Conservation (phyloP, 2,888 invertebrate species). For the Schizaphis graminum region DNA sequence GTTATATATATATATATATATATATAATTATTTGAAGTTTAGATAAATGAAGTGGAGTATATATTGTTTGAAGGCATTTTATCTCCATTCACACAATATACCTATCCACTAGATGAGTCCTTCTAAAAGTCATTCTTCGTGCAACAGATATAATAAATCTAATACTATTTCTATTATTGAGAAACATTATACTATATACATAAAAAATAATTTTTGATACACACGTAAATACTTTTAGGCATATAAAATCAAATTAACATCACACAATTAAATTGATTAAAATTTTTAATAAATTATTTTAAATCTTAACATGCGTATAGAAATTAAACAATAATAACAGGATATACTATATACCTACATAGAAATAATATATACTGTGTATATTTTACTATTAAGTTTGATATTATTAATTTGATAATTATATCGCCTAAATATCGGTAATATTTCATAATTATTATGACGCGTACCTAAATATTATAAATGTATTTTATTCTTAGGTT, state of each 20-base stretch:
- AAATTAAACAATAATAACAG: neutral
- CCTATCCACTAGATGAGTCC: neutral
- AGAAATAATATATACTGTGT: neutral
- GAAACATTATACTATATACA: neutral
- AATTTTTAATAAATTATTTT: neutral
- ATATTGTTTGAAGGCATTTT: neutral
- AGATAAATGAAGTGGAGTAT: neutral
- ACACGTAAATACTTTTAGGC: neutral
- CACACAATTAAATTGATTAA: too few relatives aligned
- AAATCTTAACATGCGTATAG: neutral
- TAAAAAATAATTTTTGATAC: neutral
- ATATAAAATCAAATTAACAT: neutral
- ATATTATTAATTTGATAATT: neutral
- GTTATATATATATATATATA: too few relatives aligned
- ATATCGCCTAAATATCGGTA: neutral
- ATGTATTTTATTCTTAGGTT: too few relatives aligned
- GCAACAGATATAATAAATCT: neutral
- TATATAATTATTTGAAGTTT: neutral
- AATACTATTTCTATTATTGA: neutral
- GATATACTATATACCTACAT: neutral
- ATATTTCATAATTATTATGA: neutral
- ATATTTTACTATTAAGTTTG: neutral
- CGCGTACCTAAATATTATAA: neutral
- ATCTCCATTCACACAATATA: neutral
- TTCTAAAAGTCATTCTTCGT: neutral